Percentiles rank a stretch among this genome's conserved stretches.
phyloP scores from a whole-genome alignment of 2,113 vertebrate species.

The Tauraco erythrolophus region DNA sequence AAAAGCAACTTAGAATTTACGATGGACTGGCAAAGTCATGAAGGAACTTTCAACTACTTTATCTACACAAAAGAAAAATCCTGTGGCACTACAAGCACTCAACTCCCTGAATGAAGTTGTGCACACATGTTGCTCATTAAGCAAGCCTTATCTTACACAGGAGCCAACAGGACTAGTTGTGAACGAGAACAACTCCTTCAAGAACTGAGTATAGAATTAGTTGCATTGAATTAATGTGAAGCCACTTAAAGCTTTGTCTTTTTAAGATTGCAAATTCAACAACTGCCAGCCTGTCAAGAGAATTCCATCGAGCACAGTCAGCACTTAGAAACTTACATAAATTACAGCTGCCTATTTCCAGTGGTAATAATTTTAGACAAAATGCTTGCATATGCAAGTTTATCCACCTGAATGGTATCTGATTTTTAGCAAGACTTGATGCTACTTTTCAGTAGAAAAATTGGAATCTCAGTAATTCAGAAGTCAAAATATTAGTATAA shows the following conservation, averaged over 20 bases:
- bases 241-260: conserved; percentile 5
- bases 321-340: not conserved
- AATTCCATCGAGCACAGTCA: not conserved
- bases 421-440: not conserved
- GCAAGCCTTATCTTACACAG: not conserved
- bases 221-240: not conserved
- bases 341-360: conserved; percentile 1
- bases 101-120: not conserved
- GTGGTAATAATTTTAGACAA: not conserved
- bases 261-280: not conserved
- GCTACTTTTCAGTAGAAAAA: not conserved
- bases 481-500: not conserved
- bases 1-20: not conserved
- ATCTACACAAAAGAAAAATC: not conserved
- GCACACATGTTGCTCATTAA: not conserved
- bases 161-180: not conserved
- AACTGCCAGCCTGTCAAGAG: not conserved
- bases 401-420: not conserved
- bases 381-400: not conserved
- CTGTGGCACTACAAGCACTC: not conserved
- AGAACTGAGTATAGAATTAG: not conserved
- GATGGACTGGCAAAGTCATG: not conserved
- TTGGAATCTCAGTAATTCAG: not conserved
- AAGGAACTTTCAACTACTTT: not conserved
- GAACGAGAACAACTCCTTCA: not conserved